A percentile compares a stretch with the other conserved stretches of the same genome.
phyloP scores from a whole-genome alignment of 1,140 invertebrate species.

The Bombus impatiens region DNA sequence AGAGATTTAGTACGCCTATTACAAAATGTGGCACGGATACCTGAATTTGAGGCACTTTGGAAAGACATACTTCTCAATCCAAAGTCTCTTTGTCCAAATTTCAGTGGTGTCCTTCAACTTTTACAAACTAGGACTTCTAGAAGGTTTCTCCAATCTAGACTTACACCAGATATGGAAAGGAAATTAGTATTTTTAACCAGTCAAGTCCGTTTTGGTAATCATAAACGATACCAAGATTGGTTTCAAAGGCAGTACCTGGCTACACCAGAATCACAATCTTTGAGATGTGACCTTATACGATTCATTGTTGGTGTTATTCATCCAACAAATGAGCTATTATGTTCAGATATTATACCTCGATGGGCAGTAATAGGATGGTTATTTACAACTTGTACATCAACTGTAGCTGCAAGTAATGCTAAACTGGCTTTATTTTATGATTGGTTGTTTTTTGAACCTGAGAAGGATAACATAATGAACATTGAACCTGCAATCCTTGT shows the following conservation, averaged over 20 bases:
- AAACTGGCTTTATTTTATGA: conserved; percentile 98
- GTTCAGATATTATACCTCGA: conserved; percentile 98
- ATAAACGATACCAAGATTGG: conserved; percentile 99
- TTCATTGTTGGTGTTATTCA: conserved; percentile 99
- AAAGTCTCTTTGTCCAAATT: conserved; percentile 91
- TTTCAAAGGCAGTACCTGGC: conserved; percentile 98
- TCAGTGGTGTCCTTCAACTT: conserved; percentile 93
- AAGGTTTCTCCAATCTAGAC: conserved; percentile 93
- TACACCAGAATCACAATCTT: conserved; percentile 97
- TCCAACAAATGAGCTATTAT: conserved; percentile 97
- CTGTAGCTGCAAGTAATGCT: conserved; percentile 96
- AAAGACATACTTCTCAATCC: conserved; percentile 95
- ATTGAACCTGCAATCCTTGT: conserved; percentile 99
- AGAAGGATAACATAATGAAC: conserved; percentile 99
- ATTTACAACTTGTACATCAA: conserved; percentile 96
- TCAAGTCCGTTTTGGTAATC: conserved; percentile 97
- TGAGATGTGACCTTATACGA: conserved; percentile 97
- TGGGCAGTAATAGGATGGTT: conserved; percentile 99
- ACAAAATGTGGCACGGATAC: conserved; percentile 97
- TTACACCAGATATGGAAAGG: conserved; percentile 98
- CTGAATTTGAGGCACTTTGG: conserved; percentile 97
- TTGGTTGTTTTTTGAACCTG: conserved; percentile 97
- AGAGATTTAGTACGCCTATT: conserved; percentile 95
- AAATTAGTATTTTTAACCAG: conserved; percentile 97
- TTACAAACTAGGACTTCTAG: conserved; percentile 95